A percentile compares a stretch with the other conserved stretches of the same genome.
Evolutionary conservation across 1,140 invertebrate genomes (phyloP).

Genomic region (Sminthurinus signatus): DNA sequence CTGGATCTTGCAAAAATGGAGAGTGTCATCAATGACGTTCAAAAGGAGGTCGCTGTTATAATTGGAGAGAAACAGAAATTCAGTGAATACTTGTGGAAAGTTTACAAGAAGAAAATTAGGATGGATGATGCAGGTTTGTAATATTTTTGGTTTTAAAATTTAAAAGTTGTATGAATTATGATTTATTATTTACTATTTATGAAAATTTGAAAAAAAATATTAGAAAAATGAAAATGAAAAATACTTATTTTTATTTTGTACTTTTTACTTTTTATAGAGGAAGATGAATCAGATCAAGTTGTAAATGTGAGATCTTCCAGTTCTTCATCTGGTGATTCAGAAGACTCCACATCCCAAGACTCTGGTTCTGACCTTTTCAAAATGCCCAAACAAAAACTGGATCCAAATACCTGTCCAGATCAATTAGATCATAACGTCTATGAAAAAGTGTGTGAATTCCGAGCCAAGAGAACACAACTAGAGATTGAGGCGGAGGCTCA

Average conservation of each 20-base stretch:
- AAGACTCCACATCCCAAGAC: conserved; percentile 22
- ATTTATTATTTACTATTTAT: no score
- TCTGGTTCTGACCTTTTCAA: conserved; percentile 27
- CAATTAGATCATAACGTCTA: conserved; percentile 27
- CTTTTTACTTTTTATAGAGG: background rate
- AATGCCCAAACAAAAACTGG: conserved; percentile 22
- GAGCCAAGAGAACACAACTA: conserved; percentile 19
- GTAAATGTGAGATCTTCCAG: background rate
- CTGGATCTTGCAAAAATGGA: conserved; percentile 18
- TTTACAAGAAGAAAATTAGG: conserved; percentile 29
- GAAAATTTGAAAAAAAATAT: background rate
- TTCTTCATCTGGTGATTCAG: conserved; percentile 11
- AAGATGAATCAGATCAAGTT: conserved; percentile 10
- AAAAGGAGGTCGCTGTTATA: conserved; percentile 21
- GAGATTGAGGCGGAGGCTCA: conserved; percentile 28
- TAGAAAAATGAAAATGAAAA: background rate
- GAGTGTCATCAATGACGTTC: conserved; percentile 3
- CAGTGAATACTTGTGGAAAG: conserved; percentile 30
- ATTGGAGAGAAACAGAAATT: conserved; percentile 28
- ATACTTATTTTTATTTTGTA: background rate
- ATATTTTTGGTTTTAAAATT: background rate
- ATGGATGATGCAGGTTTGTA: conserved; percentile 1
- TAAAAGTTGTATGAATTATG: no score
- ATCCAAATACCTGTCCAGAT: conserved; percentile 34
- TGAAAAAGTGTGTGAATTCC: conserved; percentile 22